Conservation (phyloP, 2,113 vertebrate species). For the Uropsilus gracilis region DNA sequence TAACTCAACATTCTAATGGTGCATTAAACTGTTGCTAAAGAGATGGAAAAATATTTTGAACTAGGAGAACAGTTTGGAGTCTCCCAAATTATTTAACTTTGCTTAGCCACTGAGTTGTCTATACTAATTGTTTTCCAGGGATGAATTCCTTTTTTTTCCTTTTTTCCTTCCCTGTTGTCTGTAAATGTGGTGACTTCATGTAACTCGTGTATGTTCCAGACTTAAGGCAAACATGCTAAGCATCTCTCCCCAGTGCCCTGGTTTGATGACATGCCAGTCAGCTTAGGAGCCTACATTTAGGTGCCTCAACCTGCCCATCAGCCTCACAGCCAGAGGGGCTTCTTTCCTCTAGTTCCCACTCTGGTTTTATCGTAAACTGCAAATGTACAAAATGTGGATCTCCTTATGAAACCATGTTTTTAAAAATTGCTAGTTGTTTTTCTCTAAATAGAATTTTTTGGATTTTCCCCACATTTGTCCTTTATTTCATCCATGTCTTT, state of each 20-base stretch:
- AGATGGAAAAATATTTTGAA: constrained; percentile 44
- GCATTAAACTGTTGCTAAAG: background rate
- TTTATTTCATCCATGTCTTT: background rate
- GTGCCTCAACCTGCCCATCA: background rate
- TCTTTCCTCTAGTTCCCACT: background rate
- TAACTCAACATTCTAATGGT: background rate
- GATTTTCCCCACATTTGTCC: constrained; percentile 10
- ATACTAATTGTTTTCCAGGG: background rate
- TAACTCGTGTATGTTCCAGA: background rate
- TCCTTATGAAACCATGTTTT: background rate
- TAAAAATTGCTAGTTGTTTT: background rate
- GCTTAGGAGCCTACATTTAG: background rate
- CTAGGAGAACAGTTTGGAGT: background rate
- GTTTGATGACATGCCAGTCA: background rate
- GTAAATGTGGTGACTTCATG: background rate
- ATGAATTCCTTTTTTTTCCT: background rate
- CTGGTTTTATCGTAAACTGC: background rate
- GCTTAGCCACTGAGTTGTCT: background rate
- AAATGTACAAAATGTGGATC: background rate
- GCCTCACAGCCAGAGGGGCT: background rate
- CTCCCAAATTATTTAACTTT: background rate
- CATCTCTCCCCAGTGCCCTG: fast-evolving
- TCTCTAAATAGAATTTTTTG: background rate
- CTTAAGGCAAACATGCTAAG: background rate
- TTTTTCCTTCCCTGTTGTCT: background rate